Evolutionary conservation across 2,113 vertebrate genomes (phyloP), one percentile per base, ranked within the genome.

Genomic region (Calonectris borealis): DNA sequence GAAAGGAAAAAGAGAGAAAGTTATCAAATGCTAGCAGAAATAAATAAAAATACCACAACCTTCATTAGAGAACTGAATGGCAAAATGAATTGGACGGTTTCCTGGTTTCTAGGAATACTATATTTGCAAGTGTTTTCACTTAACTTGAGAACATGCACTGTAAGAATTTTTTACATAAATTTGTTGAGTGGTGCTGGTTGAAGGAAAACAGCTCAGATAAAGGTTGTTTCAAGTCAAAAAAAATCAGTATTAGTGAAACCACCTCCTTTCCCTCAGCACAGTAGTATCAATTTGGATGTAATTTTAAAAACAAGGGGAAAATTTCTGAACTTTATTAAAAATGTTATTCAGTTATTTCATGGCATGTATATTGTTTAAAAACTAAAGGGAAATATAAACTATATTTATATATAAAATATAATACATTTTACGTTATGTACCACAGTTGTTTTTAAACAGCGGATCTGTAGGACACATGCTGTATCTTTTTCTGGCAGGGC

Each of bases 51-150:
- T 44, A 38, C 34, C 70, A 27, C 79, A 77, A 40, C 29, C n/a
- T 87, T 91, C 25, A 55, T 70, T 46, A 60, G 12, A 83, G 12
- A 72, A 77, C 66, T 79, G 70, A 82, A 81, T 31, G 36, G 57
- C 36, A 88, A 70, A 93, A 90, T 66, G 7, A 83, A 86, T 51
- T 64, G n/a, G 60, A 52, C 29, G 18, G 22, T 57, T 96, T 93
- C 51, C 32, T 88, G 18, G 22, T 89, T 93, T 49, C 54, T 80
- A 83, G 21, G 82, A 92, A 49, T 78, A 64, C 16, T 90, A 1
- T 72, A 70, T 77, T 81, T 95, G 65, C 91, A 94, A 95, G 61
- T 94, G 90, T 93, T 96, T 93, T 76, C 44, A 68, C 76, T 88
- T 94, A 80, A 86, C 46, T 84, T 82, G 34, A 82, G 57, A 87